Evolutionary conservation across 2,113 vertebrate species (phyloP).

Genomic region (Pterophyllum scalare): DNA sequence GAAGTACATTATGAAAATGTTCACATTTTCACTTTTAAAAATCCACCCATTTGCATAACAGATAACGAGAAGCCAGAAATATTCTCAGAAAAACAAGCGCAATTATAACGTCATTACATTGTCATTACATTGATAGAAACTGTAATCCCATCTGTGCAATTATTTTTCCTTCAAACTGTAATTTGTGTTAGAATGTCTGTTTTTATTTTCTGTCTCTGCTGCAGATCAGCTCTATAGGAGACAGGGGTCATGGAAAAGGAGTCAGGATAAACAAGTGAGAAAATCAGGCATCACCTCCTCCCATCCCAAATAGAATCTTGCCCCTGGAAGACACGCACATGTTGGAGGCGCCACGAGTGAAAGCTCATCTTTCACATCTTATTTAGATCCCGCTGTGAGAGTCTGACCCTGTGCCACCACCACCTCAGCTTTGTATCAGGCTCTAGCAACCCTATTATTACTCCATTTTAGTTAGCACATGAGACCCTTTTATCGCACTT

Average conservation of each 20-base stretch:
- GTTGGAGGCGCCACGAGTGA: neutral
- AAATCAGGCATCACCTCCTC: neutral
- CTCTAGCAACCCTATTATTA: neutral
- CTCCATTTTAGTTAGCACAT: neutral
- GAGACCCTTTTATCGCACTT: neutral
- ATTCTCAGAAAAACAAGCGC: no score
- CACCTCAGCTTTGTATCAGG: constrained; percentile 7
- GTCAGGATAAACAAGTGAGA: neutral
- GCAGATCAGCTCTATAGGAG: neutral
- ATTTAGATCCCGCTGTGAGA: constrained; percentile 3
- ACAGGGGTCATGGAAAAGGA: neutral
- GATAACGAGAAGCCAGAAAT: no score
- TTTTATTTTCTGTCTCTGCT: neutral
- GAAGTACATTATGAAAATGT: no score
- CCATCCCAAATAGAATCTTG: neutral
- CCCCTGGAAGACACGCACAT: neutral
- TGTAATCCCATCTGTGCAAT: neutral
- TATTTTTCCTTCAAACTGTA: neutral
- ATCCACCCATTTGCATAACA: no score
- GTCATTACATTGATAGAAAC: neutral
- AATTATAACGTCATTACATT: no score
- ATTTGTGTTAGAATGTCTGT: neutral
- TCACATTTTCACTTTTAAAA: no score
- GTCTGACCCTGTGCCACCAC: constrained; percentile 6
- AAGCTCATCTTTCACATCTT: constrained; percentile 7